phyloP scores from a whole-genome alignment of 2,888 invertebrate genomes.

The Litoditis marina region DNA sequence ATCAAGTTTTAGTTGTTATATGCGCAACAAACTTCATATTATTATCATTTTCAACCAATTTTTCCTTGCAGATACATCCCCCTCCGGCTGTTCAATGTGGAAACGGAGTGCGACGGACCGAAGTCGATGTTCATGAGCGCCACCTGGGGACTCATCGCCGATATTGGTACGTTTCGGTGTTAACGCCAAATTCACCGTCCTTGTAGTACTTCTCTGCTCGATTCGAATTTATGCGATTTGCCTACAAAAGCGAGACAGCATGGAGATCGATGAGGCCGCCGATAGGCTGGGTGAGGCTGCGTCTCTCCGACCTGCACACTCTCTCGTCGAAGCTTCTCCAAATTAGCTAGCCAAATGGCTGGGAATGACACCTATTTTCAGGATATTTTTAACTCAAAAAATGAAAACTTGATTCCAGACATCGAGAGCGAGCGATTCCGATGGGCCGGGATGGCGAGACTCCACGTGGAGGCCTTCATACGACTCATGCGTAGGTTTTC shows the following conservation, averaged over 20 bases:
- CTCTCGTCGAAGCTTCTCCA: no score
- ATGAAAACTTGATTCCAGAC: constrained; percentile 14
- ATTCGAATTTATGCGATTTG: no score
- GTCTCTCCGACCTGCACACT: no score
- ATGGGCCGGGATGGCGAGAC: constrained; percentile 45
- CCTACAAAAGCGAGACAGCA: no score
- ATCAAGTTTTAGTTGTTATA: no score
- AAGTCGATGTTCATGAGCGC: constrained; percentile 47
- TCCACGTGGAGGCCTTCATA: constrained; percentile 50
- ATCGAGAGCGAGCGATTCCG: constrained; percentile 51
- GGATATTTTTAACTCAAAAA: constrained; percentile 9
- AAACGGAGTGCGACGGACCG: constrained; percentile 28
- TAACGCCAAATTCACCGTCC: not conserved
- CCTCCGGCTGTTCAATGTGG: constrained; percentile 24
- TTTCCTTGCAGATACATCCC: constrained; percentile 13
- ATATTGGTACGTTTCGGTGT: constrained; percentile 38
- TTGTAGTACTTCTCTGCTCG: no score
- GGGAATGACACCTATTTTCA: no score
- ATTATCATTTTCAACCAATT: no score
- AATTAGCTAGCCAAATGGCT: no score
- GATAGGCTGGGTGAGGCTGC: no score
- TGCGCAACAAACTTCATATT: no score
- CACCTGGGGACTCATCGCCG: constrained; percentile 50
- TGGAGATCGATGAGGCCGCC: no score
- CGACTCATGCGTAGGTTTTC: constrained; percentile 35